These are phyloP conservation scores for Celastrina argiolus DNA, from an alignment of 2,888 invertebrate genomes.

Conservation along the genomic window DNA sequence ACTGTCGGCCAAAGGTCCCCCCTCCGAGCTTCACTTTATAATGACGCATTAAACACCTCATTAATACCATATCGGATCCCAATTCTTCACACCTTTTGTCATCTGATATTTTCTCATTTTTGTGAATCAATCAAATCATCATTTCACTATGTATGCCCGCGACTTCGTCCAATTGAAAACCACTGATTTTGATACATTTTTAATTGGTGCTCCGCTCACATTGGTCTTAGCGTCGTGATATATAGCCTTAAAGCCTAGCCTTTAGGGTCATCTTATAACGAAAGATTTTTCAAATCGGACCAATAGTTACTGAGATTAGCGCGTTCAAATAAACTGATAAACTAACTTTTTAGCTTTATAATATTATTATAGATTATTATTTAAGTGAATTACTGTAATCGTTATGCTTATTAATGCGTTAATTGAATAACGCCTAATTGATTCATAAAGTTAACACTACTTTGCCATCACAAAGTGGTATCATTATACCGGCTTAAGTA, in stretches of 20 bases:
- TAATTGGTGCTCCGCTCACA: too few relatives aligned
- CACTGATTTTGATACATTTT: too few relatives aligned
- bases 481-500: slow-evolving; percentile 13
- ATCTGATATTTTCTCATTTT: neutral
- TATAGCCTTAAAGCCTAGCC: too few relatives aligned
- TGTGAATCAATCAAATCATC: neutral
- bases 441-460: neutral
- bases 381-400: neutral
- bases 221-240: too few relatives aligned
- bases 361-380: too few relatives aligned
- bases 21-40: slow-evolving; percentile 32
- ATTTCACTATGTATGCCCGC: too few relatives aligned
- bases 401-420: neutral
- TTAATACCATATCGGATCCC: slow-evolving; percentile 20
- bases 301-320: too few relatives aligned
- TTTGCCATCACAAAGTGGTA: neutral
- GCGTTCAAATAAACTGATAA: too few relatives aligned
- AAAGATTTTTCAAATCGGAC: too few relatives aligned
- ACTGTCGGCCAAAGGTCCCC: slow-evolving; percentile 25
- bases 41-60: slow-evolving; percentile 36
- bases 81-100: slow-evolving; percentile 18
- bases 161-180: too few relatives aligned
- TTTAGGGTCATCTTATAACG: too few relatives aligned
- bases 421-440: neutral
- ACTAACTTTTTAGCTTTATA: too few relatives aligned